phyloP scores from a whole-genome alignment of 2,888 invertebrate genomes.

The Tachina grossa region DNA sequence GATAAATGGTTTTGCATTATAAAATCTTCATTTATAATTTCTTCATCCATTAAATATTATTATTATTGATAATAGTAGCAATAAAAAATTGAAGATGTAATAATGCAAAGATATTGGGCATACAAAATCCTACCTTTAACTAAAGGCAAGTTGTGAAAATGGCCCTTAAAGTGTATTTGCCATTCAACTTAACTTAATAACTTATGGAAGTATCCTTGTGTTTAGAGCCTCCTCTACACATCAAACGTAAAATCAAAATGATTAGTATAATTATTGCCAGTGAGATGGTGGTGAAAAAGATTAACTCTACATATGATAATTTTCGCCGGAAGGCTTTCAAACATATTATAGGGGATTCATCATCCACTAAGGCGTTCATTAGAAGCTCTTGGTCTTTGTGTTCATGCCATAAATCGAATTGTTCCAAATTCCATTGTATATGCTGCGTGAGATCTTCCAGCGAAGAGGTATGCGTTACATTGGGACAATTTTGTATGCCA shows the following conservation, averaged over 20 bases:
- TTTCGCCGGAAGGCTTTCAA: constrained; percentile 83
- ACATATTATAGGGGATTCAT: constrained; percentile 91
- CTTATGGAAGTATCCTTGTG: constrained; percentile 63
- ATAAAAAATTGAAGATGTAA: too few relatives aligned
- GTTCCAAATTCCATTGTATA: constrained; percentile 85
- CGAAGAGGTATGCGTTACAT: constrained; percentile 84
- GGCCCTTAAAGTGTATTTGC: background rate
- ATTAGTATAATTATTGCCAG: constrained; percentile 80
- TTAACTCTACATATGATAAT: constrained; percentile 79
- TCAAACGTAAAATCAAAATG: constrained; percentile 80
- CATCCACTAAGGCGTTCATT: constrained; percentile 84
- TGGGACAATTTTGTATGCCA: constrained; percentile 94
- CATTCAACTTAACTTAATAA: constrained; percentile 47
- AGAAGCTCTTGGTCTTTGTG: constrained; percentile 83
- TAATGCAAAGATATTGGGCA: too few relatives aligned
- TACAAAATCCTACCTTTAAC: too few relatives aligned
- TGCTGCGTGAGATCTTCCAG: constrained; percentile 84
- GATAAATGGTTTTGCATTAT: too few relatives aligned
- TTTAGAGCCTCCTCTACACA: constrained; percentile 77
- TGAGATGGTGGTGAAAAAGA: constrained; percentile 80
- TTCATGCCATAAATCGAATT: constrained; percentile 84
- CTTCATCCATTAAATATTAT: too few relatives aligned
- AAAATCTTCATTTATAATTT: too few relatives aligned
- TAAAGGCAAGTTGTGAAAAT: too few relatives aligned
- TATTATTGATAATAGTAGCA: too few relatives aligned